phyloP scores from a whole-genome alignment of 1,140 invertebrate genomes.

The Heliconius hewitsoni region DNA sequence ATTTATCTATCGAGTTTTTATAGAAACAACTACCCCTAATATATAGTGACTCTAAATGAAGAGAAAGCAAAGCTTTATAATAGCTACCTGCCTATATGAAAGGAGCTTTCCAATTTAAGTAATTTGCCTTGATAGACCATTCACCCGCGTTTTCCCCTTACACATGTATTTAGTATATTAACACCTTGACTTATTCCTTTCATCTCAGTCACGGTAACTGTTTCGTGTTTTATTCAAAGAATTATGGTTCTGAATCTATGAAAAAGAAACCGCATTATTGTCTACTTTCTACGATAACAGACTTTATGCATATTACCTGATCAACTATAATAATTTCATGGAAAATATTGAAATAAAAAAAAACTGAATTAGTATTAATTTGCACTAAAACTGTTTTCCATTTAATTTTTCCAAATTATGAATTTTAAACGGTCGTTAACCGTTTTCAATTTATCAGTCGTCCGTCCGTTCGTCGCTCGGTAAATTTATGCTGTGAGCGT shows the following conservation, averaged over 20 bases:
- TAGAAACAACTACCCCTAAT: not conserved
- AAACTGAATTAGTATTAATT: not conserved
- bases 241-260: not conserved
- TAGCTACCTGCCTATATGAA: not conserved
- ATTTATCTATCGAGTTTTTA: not conserved
- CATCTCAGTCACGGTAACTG: not conserved
- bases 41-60: not conserved
- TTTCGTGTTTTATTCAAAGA: not conserved
- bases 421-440: conserved; percentile 26
- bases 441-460: conserved; percentile 33
- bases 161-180: not conserved
- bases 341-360: not conserved
- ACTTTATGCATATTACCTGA: not conserved
- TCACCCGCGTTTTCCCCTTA: not conserved
- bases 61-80: not conserved
- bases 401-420: conserved; percentile 23
- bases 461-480: conserved; percentile 20
- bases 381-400: not conserved
- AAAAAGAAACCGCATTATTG: not conserved
- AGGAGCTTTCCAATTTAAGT: conserved; percentile 6
- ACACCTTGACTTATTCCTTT: not conserved
- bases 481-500: conserved; percentile 54
- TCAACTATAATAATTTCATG: too few relatives aligned
- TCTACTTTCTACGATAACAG: not conserved
- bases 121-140: not conserved